Evolutionary conservation across 2,888 invertebrate species (phyloP), one percentile per base, ranked within the genome.

Genomic region (Nymphalis c-album): DNA sequence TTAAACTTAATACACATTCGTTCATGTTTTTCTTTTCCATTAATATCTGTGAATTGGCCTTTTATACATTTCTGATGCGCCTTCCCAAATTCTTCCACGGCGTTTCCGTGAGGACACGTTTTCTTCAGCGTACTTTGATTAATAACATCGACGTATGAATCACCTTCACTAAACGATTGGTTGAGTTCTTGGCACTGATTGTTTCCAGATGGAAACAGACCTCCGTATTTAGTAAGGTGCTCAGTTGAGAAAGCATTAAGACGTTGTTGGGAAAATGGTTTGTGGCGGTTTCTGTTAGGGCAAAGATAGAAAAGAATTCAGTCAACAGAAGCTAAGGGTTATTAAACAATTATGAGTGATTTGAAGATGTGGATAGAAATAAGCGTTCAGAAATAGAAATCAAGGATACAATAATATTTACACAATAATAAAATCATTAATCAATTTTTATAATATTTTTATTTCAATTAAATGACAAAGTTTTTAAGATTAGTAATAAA

Each of bases 231-330:
- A 76, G 89, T 86, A 78, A 93, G 78, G 86, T 92, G 92, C 80
- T 92, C 92, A 80, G 90, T 88, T 77, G 92, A 90, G 80, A 92
- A 92, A 86, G 92, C 89, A 79, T 90, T 91, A 85, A 91, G 89
- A 76, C 91, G 92, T 84, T 92, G 91, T 82, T 92, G 91, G 82
- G 92, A 90, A 86, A 92, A 93, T 87, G 92, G 88, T 87, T 90
- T 91, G 85, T 89, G 90, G 73, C 85, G 90, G 78, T 88, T 90
- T 91, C 93, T 93, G 91, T 87, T 88, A 88, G 81, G 78, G 80
- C 80, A 85, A 85, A 90, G 87, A 87, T 80, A 84, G 85, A 83
- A 80, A 76, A 75, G 75, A 70, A 80, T 81, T 86, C 83, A 87
- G 81, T 85, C 62, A 70, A 71, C 40, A 70, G 70, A 74, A 70